phyloP scores from a whole-genome alignment of 1,140 invertebrate species.

The Spodoptera litura region DNA sequence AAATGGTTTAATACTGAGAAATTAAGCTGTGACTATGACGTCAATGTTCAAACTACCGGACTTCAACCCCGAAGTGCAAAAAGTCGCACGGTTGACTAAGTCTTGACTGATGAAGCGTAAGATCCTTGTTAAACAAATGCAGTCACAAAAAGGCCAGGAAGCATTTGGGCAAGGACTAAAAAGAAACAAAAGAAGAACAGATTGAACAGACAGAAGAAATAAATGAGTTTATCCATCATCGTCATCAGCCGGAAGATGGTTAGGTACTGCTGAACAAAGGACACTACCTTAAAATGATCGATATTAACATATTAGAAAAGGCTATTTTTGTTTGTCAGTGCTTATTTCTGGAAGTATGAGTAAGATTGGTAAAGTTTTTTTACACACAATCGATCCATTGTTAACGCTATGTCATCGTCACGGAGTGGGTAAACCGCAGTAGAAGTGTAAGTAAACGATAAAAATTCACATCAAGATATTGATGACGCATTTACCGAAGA shows the following conservation, averaged over 20 bases:
- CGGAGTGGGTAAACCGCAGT: too few relatives aligned
- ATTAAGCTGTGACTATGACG: neutral
- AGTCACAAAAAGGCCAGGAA: neutral
- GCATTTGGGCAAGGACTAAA: neutral
- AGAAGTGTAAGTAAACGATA: neutral
- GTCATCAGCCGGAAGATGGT: too few relatives aligned
- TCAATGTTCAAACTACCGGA: slow-evolving; percentile 10
- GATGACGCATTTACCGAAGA: neutral
- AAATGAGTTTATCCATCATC: too few relatives aligned
- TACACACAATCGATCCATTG: too few relatives aligned
- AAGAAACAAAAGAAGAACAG: too few relatives aligned
- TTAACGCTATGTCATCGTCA: too few relatives aligned
- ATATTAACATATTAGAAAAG: too few relatives aligned
- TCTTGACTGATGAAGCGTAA: neutral
- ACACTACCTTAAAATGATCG: too few relatives aligned
- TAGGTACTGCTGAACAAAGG: too few relatives aligned
- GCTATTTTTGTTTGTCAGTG: neutral
- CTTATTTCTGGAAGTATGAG: too few relatives aligned
- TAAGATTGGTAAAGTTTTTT: neutral
- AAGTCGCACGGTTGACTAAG: neutral
- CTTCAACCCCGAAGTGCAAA: neutral
- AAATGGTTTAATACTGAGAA: neutral
- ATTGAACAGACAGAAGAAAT: too few relatives aligned
- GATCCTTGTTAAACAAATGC: neutral
- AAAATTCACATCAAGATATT: neutral